Evolutionary conservation across 2,888 invertebrate species (phyloP), one percentile per base, ranked within the genome.

Genomic region (Rotaria macrura): DNA sequence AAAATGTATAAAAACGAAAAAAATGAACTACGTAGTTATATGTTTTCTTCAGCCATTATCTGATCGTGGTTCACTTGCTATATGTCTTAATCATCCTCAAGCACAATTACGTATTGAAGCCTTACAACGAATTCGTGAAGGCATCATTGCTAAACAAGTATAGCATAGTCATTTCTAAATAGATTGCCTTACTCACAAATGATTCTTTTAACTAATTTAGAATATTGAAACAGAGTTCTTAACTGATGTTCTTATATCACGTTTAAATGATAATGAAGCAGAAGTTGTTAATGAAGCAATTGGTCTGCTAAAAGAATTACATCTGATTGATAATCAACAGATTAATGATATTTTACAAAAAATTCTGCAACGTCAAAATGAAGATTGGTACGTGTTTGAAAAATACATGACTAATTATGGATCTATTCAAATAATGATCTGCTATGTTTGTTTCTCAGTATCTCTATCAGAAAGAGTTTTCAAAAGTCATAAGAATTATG

Each of bases 281-380:
- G n/a, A 25, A n/a, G 79, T 79, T 79, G 79, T 23, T 79, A 14
- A 43, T 10, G 79, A 79, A 79, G 43, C 79, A 12, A n/a, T 79
- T 43, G 10, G 14, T 43, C 43, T 79, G 25, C n/a, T 79, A 40
- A 25, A 43, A 43, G 43, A 79, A 40, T 43, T 79, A 10, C 23
- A 43, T 25, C 7, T 43, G 25, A 43, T 12, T 12, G 43, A 43
- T 43, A 79, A 79, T 43, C 79, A 79, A 43, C 43, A 43, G n/a
- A 79, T 79, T 25, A 79, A 79, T 43, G 79, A 79, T 79, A 79
- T 79, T n/a, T n/a, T 79, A 43, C 79, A 79, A 43, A 40, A 43
- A 23, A 43, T 43, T 79, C 43, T 79, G 25, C 79, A 79, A 43
- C 79, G 40, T 25, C n/a, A 79, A 79, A 43, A 40, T 25, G 43